These are phyloP conservation scores for Himalopsyche tibetana DNA, from an alignment of 2,888 invertebrate species.

Conservation along the genomic window DNA sequence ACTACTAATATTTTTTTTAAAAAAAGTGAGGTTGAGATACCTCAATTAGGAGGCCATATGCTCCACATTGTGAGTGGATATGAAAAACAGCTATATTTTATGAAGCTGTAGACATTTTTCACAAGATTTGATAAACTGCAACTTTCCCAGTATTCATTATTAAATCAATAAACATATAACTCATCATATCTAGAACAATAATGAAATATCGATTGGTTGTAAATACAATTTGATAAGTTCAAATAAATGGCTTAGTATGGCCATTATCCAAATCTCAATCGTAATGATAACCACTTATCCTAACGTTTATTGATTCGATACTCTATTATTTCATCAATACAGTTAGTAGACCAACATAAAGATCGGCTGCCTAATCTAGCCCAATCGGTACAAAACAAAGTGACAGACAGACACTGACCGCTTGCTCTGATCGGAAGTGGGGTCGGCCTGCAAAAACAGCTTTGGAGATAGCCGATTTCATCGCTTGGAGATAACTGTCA, in stretches of 20 bases:
- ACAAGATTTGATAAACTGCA: no score
- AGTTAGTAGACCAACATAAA: background rate
- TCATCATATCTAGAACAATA: no score
- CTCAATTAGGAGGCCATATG: no score
- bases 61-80: no score
- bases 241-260: background rate
- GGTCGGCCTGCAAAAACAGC: slow-evolving; percentile 8
- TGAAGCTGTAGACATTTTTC: no score
- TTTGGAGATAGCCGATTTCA: background rate
- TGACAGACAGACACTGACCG: background rate
- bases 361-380: slow-evolving; percentile 15
- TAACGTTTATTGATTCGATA: slow-evolving; percentile 2
- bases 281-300: slow-evolving; percentile 4
- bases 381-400: background rate
- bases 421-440: background rate
- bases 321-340: background rate
- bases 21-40: no score
- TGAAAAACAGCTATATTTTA: no score
- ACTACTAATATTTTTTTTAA: no score
- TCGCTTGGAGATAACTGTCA: background rate
- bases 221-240: background rate
- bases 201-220: no score
- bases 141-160: no score
- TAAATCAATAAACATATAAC: no score
- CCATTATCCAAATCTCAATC: background rate